Base-by-base conservation (phyloP, 2,797 vertebrate genomes). In the Tokudaia muenninki region DNA sequence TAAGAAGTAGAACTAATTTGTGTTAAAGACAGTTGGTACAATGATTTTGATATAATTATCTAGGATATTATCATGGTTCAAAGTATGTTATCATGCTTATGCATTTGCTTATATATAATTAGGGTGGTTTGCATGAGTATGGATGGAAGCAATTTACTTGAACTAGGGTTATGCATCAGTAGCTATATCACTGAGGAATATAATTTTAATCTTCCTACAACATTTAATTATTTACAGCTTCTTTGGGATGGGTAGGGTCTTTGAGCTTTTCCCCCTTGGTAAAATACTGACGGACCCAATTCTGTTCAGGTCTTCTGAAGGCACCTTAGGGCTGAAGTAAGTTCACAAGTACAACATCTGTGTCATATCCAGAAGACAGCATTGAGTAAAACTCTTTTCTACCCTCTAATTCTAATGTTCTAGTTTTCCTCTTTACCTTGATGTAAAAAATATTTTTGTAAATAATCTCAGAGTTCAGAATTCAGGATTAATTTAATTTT, bases 401-500 rank as follows among this genome's bases (percentile, higher is more conserved):
- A n/a, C 10, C 44, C 52, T 21, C 31, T 34, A 55, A 17, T 55
- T 55, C 19, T 22, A 12, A 57, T 0, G 2, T 57, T n/a, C 50
- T 13, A 55, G 55, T 17, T 78, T 16, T 47, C 17, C 50, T n/a
- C 17, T n/a, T 55, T 80, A 80, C 6, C 17, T 22, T 21, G 16
- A 5, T 57, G 52, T 90, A 44, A 91, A 91, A 41, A 4, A 79
- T 80, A 87, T 59, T 90, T 80, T 89, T 82, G 17, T 41, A 57
- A 82, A 67, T 24, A 88, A 50, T 55, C 50, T 88, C 22, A 90
- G 89, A 91, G 14, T 92, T 94, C 6, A 63, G 57, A 77, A 52
- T 88, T 72, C 37, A 81, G 6, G 17, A 92, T 91, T 92, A 34
- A 89, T 87, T 92, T 84, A 70, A 70, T 86, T 93, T 22, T 50